Base-by-base conservation (phyloP, 2,888 invertebrate genomes). In the Dryobotodes eremita region DNA sequence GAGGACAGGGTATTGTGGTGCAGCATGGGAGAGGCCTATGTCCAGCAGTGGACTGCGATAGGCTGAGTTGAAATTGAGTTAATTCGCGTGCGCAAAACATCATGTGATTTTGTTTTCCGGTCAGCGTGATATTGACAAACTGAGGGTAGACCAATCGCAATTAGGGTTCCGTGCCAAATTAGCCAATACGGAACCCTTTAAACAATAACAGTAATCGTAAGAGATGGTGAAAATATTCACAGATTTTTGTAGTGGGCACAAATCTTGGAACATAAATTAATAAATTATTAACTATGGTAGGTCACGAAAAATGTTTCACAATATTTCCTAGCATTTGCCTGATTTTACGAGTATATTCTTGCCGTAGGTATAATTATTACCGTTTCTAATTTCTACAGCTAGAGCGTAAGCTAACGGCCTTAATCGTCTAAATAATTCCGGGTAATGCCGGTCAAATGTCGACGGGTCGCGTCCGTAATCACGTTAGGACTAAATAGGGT, bases 51-150 rank as follows among this genome's bases (percentile, higher is more conserved):
- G 8, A 42, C 42, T 42, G 5, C 42, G 42, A 42, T 42, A 42
- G 4, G 8, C 42, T 42, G 42, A 42, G 42, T 42, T 2, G 42
- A 42, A 42, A 42, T 5, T 42, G 42, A 42, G 42, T 42, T 42
- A 0, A 42, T 42, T 42, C 5, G 42, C 23, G 23, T 23, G 23
- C 59, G 59, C 53, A 61, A 68, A 78, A 68, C 4, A 42, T 61
- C 26, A 26, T 55, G 42, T 10, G 31, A 64, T 72, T 79, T 42
- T 15, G 31, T 80, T 62, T 80, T 48, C 64, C 64, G 64, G 79
- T 73, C 50, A 71, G 62, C 55, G 55, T 78, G 80, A 78, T 55
- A 55, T 78, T 80, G 62, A 80, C 17, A 36, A 78, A 78, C 36
- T 80, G 55, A 48, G 55, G 48, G 71, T 50, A 48, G 26, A 55